Evolutionary conservation across 2,888 invertebrate genomes (phyloP), one percentile per base, ranked within the genome.

Genomic region (Tineola bisselliella): DNA sequence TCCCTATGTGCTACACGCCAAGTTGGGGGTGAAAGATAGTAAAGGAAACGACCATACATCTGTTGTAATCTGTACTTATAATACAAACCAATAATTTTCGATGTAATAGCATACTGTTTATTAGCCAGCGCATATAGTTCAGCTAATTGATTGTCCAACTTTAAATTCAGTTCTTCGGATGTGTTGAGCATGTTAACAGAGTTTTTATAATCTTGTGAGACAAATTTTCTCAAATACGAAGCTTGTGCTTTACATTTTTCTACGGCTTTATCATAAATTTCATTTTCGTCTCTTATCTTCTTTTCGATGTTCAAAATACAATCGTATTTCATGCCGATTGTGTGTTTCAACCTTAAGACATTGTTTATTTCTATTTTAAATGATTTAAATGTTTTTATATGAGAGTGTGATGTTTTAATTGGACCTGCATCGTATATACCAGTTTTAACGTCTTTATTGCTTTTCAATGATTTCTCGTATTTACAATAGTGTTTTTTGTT

Each of bases 41-140:
- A 90, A n/a, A 92, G 76, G 77, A 92, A 92, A 66, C 89, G 87
- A 61, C 91, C 91, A 72, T 91, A 92, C 74, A 90, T 89, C 70
- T 90, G 91, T 62, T 89, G 89, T 56, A 88, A 76, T 59, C 88
- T 73, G 86, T 91, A 92, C 64, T 84, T 86, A 67, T 91, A 91
- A 67, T 91, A 91, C 61, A 91, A 79, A 19, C 88, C 86, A 63
- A 91, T 88, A 18, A 92, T 78, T 64, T 72, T 76, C n/a, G 86
- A 82, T 48, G 70, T 77, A 25, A 76, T 73, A 15, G 72, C 72
- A 63, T 83, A 84, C 61, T 73, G 73, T 65, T 78, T 68, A 61
- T 67, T 67, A 0, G 88, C 86, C 18, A 89, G 69, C 64, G 76
- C 69, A 68, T 88, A 79, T 63, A 87, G 76, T 63, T 88, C 83